Base-by-base conservation (phyloP, 2,113 vertebrate genomes). In the Scatophagus argus region DNA sequence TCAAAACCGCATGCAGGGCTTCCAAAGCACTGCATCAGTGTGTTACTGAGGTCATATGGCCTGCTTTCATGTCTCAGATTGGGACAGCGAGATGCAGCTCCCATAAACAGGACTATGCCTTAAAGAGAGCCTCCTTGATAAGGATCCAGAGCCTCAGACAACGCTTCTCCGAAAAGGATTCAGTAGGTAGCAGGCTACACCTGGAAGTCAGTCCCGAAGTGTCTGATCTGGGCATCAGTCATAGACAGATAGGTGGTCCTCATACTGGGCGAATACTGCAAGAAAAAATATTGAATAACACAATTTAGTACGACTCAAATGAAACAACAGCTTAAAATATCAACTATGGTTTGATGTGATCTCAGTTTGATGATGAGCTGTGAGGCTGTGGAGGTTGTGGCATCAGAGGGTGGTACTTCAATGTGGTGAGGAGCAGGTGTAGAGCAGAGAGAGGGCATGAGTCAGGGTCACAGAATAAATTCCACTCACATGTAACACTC, bases 231-330 rank as follows among this genome's bases (percentile, higher is more conserved):
- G 77, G 96, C 96, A 4, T 98, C 96, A 21, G 94, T 96, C 93
- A 97, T 96, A 1, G 97, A 95, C 69, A 97, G 95, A 94, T 99
- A 99, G 54, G 97, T 96, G 86, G 96, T 95, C 86, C 96, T 95
- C 98, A 98, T 98, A 94, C 96, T 99, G 85, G 98, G 97, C 5
- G 97, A 96, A 92, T 99, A 99, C 98, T 99, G 92, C 14, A 90
- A 17, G 78, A 41, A 25, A 79, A 81, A 91, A 9, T 1, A 83
- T 44, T 2, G 21, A 46, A 67, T 58, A 66, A 77, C 21, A 82
- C n/a, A 36, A 34, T 46, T 91, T 65, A 71, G 83, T 19, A 41
- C 1, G 69, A 52, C 12, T 58, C 60, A 6, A 63, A 39, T 66
- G 6, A 14, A 56, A 38, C 36, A 70, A 27, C 6, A 55, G 25